These are phyloP conservation scores for Dynastes hyllus DNA, from an alignment of 2,888 invertebrate genomes.

Conservation along the genomic window DNA sequence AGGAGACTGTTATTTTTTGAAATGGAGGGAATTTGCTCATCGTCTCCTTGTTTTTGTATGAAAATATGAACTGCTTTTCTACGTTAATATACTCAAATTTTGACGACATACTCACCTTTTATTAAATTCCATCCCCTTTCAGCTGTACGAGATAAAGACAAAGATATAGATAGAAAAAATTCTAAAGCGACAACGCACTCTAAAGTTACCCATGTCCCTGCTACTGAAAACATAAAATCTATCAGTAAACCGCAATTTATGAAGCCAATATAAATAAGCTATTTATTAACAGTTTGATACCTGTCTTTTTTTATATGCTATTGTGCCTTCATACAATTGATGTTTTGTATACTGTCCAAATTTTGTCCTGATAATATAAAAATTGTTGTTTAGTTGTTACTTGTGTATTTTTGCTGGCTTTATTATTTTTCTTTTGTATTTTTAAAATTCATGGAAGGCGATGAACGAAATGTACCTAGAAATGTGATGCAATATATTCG, in stretches of 20 bases:
- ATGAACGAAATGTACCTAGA: slow-evolving; percentile 51
- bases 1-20: too few relatives aligned
- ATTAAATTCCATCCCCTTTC: slow-evolving; percentile 59
- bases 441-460: slow-evolving; percentile 13
- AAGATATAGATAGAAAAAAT: slow-evolving; percentile 67
- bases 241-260: slow-evolving; percentile 54
- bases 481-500: slow-evolving; percentile 36
- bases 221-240: slow-evolving; percentile 57
- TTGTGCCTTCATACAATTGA: slow-evolving; percentile 40
- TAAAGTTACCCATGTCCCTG: slow-evolving; percentile 56
- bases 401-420: slow-evolving; percentile 24
- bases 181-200: slow-evolving; percentile 67
- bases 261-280: slow-evolving; percentile 44
- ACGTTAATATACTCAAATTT: slow-evolving; percentile 39
- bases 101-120: slow-evolving; percentile 22
- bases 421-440: slow-evolving; percentile 3
- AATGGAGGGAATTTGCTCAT: too few relatives aligned
- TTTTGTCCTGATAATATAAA: slow-evolving; percentile 49
- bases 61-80: too few relatives aligned
- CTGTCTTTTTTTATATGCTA: slow-evolving; percentile 27
- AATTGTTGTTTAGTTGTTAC: slow-evolving; percentile 48
- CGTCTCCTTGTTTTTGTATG: too few relatives aligned
- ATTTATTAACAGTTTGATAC: slow-evolving; percentile 26
- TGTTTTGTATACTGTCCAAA: slow-evolving; percentile 48
- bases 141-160: slow-evolving; percentile 69